Base-by-base conservation (phyloP, 1,140 invertebrate genomes). In the Solenopsis invicta region DNA sequence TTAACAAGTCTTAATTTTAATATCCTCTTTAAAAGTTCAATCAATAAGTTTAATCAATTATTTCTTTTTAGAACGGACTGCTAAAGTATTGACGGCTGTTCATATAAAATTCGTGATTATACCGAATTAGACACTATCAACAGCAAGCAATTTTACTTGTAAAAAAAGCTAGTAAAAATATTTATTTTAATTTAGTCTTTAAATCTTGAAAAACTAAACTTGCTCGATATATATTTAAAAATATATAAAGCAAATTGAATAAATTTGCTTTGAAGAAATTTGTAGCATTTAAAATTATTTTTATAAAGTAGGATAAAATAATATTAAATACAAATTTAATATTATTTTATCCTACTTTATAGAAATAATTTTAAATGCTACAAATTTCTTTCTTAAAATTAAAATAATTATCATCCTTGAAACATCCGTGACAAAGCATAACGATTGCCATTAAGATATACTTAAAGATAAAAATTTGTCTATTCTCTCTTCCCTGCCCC, bases 381-480 rank as follows among this genome's bases (percentile, higher is more conserved):
- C 4, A 18, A 56, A 54, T 54, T 29, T 56, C n/a, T 41, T 74
- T 37, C 16, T 54, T 75, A 16, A 56, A 56, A 72, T 72, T 18
- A 50, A 72, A 16, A 18, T 72, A 52, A 52, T 29, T 9, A 18
- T 37, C 62, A 41, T 61, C 8, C 12, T 10, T 8, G 48, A 13
- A 45, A 45, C n/a, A 16, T 45, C n/a, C 18, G 18, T 3, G 54
- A 34, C 16, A 29, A 62, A 16, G 13, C 12, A 5, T 62, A 29
- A 62, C 4, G 5, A 16, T 13, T 61, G 24, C 3, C 59, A 62
- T 62, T 56, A 56, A 61, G 1, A 59, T 61, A 29, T 29, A 29
- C 13, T 9, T 61, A 6, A 62, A 34, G 29, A 34, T 9, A 62
- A 62, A 34, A 34, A 62, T 62, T 62, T 97, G 96, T 41, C 2